Percentiles rank a stretch among this genome's conserved stretches.
Evolutionary conservation across 2,888 invertebrate genomes (phyloP).

Genomic region (Cartodere bifasciata): DNA sequence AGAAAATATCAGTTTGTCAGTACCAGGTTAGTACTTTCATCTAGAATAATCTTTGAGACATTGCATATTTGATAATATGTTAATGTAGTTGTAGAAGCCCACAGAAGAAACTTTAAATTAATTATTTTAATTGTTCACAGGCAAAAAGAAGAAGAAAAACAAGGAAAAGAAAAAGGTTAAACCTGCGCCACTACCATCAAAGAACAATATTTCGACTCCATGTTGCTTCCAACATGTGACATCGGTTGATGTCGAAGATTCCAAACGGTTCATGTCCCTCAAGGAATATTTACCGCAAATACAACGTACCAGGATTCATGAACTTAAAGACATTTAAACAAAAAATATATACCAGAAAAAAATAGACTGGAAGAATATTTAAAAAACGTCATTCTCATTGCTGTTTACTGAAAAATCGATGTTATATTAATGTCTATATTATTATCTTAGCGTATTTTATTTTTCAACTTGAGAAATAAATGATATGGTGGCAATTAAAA

Average conservation of each 20-base stretch:
- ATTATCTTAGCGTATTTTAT: too few species aligned
- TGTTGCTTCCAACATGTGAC: slow-evolving; percentile 78
- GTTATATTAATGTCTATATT: too few species aligned
- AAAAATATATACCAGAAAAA: too few species aligned
- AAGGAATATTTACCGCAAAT: slow-evolving; percentile 45
- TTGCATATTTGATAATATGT: too few species aligned
- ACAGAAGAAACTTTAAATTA: too few species aligned
- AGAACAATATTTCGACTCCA: slow-evolving; percentile 71
- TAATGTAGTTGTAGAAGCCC: too few species aligned
- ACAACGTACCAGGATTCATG: slow-evolving; percentile 9
- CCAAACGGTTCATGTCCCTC: slow-evolving; percentile 51
- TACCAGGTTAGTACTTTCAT: slow-evolving; percentile 39
- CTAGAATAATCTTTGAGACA: too few species aligned
- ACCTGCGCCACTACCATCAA: slow-evolving; percentile 52
- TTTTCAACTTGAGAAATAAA: too few species aligned
- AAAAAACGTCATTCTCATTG: too few species aligned
- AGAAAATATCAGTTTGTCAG: slow-evolving; percentile 62
- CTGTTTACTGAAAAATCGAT: too few species aligned
- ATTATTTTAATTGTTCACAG: slow-evolving; percentile 33
- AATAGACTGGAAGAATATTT: too few species aligned
- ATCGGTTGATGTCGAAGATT: slow-evolving; percentile 56
- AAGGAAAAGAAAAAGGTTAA: slow-evolving; percentile 41
- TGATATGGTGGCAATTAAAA: too few species aligned
- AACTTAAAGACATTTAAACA: slow-evolving; percentile 8
- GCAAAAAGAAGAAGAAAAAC: slow-evolving; percentile 43